These are phyloP conservation scores for Epistrophella euchroma DNA, from an alignment of 2,888 invertebrate genomes.

Conservation along the genomic window DNA sequence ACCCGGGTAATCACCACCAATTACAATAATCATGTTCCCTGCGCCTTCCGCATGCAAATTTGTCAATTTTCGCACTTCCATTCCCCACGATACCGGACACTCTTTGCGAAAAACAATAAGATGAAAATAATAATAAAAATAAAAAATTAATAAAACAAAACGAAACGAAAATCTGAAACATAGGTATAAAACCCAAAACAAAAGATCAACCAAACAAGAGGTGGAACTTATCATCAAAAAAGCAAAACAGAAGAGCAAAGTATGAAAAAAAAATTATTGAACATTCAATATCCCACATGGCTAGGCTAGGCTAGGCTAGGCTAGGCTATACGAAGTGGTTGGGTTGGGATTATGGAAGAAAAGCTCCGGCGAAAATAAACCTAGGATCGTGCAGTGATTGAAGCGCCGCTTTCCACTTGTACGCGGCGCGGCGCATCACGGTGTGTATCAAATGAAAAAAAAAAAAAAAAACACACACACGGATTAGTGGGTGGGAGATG, in stretches of 20 bases:
- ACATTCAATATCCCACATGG: conserved; percentile 11
- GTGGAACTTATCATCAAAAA: conserved; percentile 4
- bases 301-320: too few species aligned
- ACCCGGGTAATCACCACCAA: conserved; percentile 43
- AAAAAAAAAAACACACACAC: conserved; percentile 27
- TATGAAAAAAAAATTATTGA: conserved; percentile 13
- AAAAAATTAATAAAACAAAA: neutral
- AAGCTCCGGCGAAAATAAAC: conserved; percentile 68
- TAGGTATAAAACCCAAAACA: conserved; percentile 57
- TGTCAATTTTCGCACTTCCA: conserved; percentile 72
- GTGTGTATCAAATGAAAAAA: neutral
- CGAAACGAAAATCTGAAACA: conserved; percentile 1
- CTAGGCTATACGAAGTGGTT: too few species aligned
- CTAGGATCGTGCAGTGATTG: conserved; percentile 69
- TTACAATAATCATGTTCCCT: conserved; percentile 40
- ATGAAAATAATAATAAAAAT: neutral
- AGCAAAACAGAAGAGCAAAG: conserved; percentile 1
- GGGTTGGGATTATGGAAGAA: conserved; percentile 46
- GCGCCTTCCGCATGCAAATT: conserved; percentile 67
- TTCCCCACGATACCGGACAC: conserved; percentile 14
- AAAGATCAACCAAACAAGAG: conserved; percentile 17
- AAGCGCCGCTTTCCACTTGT: conserved; percentile 56
- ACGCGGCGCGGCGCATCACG: conserved; percentile 31
- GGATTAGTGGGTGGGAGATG: conserved; percentile 26
- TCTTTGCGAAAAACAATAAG: conserved; percentile 6